Evolutionary conservation across 2,113 vertebrate genomes (phyloP).

Genomic region (Percopsis transmontana): DNA sequence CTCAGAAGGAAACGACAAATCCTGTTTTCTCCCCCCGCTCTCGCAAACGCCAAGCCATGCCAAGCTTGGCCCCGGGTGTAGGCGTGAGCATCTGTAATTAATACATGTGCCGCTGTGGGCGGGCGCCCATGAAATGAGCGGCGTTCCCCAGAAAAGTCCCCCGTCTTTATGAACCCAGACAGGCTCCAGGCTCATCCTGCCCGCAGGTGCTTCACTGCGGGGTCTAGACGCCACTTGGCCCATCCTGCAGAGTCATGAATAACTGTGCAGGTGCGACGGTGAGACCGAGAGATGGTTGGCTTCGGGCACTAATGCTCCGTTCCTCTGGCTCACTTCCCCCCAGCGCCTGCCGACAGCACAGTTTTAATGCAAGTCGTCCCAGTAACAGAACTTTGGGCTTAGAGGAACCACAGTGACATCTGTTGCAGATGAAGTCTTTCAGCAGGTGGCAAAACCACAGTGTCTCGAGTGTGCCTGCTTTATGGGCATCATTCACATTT

Average conservation of each 20-base stretch:
- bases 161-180: conserved; percentile 38
- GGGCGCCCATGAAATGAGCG: background rate
- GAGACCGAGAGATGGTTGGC: conserved; percentile 14
- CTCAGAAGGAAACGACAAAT: conserved; percentile 33
- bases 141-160: conserved; percentile 2
- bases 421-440: conserved; percentile 37
- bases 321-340: conserved; percentile 20
- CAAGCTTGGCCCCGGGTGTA: too few relatives aligned
- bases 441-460: too few relatives aligned
- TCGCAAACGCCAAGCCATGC: background rate
- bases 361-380: too few relatives aligned
- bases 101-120: too few relatives aligned
- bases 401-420: too few relatives aligned
- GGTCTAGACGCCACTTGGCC: conserved; percentile 41
- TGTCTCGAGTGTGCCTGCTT: too few relatives aligned
- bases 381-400: too few relatives aligned
- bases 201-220: conserved; percentile 44
- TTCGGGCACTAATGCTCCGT: conserved; percentile 8
- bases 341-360: too few relatives aligned
- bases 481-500: conserved; percentile 30
- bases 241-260: conserved; percentile 41
- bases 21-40: conserved; percentile 10
- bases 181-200: conserved; percentile 8
- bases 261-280: conserved; percentile 15
- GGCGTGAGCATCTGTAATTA: conserved; percentile 59